Evolutionary conservation across 2,797 vertebrate species (phyloP).

Genomic region (Gallinago solitaria): DNA sequence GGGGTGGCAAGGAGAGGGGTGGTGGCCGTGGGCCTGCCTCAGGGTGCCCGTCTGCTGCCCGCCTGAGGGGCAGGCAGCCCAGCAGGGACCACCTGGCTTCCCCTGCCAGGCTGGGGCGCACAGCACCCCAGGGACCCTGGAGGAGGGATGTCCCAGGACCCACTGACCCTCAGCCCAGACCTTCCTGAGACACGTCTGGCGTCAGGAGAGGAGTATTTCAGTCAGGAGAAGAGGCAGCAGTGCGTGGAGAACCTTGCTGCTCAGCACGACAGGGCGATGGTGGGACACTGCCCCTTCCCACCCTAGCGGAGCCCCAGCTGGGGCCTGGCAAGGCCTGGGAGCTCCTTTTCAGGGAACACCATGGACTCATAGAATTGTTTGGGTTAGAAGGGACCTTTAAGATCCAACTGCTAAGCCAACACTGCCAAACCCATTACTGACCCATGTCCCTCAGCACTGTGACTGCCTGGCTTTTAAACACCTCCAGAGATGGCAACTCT

Average conservation of each 20-base stretch:
- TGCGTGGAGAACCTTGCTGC: neutral
- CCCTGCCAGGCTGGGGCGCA: neutral
- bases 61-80: neutral
- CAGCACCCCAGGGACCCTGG: neutral
- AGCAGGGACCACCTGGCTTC: neutral
- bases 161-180: too few species aligned
- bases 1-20: fast-evolving
- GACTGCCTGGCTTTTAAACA: neutral
- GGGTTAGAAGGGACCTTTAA: neutral
- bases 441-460: neutral
- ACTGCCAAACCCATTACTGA: neutral
- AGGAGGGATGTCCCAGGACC: too few species aligned
- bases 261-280: neutral
- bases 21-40: fast-evolving
- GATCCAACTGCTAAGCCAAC: neutral
- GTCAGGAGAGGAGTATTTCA: too few species aligned
- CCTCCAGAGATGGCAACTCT: neutral
- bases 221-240: too few species aligned
- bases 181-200: neutral
- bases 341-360: neutral
- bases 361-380: neutral
- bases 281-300: neutral
- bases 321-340: neutral
- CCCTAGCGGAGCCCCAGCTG: too few species aligned
- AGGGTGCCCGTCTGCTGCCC: neutral